A percentile compares a stretch with the other conserved stretches of the same genome.
Evolutionary conservation across 2,797 vertebrate species (phyloP).

Genomic region (Limosa lapponica): DNA sequence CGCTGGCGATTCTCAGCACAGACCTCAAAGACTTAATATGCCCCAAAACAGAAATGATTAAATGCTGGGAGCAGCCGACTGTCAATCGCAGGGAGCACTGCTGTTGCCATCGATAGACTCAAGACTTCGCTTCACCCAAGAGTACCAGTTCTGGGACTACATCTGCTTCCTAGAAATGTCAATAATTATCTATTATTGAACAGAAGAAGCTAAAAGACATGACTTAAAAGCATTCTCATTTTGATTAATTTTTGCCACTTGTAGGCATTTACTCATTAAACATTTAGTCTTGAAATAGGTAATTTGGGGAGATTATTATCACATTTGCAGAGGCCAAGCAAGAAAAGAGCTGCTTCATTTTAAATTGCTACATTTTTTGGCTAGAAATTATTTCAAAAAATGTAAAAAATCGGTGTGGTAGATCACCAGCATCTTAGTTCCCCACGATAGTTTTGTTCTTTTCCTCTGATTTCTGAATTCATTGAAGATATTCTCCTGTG

Average conservation of each 20-base stretch:
- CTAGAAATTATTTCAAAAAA: not conserved
- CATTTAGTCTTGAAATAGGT: not conserved
- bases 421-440: not conserved
- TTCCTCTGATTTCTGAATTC: not conserved
- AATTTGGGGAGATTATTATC: not conserved
- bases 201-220: not conserved
- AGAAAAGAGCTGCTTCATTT: not conserved
- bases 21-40: not conserved
- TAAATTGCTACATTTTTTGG: not conserved
- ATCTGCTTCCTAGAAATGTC: conserved; percentile 2
- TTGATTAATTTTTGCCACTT: conserved; percentile 25
- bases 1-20: not conserved
- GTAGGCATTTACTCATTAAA: conserved; percentile 7
- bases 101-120: not conserved
- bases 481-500: not conserved
- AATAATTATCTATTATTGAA: conserved; percentile 23
- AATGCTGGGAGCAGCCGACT: not conserved
- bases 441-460: not conserved
- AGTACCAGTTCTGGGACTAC: not conserved
- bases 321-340: not conserved
- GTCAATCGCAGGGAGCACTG: not conserved
- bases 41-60: not conserved
- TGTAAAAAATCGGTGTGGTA: not conserved
- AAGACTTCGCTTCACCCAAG: not conserved
- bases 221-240: conserved; percentile 20